Conservation (phyloP, 2,797 vertebrate species). For the Platyrinchus mystaceus region DNA sequence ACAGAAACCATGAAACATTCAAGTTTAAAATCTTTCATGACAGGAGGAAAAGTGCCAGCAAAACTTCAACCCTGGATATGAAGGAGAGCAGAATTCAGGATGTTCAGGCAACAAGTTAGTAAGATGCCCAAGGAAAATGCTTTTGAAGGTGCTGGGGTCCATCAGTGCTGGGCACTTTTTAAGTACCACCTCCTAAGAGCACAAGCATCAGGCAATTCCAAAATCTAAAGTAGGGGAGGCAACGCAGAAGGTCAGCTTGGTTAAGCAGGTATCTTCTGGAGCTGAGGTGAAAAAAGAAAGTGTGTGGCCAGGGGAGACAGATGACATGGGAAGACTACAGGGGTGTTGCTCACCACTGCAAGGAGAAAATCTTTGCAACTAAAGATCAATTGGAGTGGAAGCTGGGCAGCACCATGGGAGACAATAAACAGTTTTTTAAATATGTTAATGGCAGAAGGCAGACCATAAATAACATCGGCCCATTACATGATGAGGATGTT, state of each 20-base stretch:
- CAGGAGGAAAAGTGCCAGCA: neutral
- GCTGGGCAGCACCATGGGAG: neutral
- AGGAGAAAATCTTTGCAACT: neutral
- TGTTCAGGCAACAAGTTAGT: neutral
- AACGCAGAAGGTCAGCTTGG: neutral
- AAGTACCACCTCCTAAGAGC: neutral
- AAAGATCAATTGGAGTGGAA: neutral
- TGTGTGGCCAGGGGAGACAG: neutral
- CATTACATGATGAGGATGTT: neutral
- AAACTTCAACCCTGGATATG: neutral
- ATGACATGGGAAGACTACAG: too few species aligned
- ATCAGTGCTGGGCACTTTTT: neutral
- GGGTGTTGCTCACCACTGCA: neutral
- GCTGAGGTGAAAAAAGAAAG: neutral
- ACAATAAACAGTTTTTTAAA: neutral
- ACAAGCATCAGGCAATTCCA: neutral
- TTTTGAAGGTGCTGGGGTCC: neutral
- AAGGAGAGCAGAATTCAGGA: neutral
- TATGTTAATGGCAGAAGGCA: neutral
- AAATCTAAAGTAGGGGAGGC: neutral
- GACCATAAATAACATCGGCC: neutral
- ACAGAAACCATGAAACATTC: neutral
- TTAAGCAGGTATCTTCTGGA: neutral
- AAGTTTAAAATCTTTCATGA: neutral
- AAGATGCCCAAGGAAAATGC: neutral